Evolutionary conservation across 1,140 invertebrate genomes (phyloP), one percentile per base, ranked within the genome.

Genomic region (Drosophila tani): DNA sequence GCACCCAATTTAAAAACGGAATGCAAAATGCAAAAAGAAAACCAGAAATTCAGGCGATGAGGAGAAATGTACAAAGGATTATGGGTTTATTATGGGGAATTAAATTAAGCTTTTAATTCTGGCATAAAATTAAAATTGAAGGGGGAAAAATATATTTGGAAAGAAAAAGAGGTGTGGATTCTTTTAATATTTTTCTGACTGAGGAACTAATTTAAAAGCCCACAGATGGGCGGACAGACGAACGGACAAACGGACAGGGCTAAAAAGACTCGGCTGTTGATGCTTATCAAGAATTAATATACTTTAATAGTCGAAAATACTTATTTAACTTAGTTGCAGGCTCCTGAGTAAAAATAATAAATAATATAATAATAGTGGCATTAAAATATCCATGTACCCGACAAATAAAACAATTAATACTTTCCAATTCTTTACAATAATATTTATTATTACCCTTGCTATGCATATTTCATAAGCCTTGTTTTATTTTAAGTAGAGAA

Each of bases 31-130:
- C 17, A 24, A 40, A 75, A 53, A 49, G 21, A 40, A 75, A n/a
- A 71, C 5, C 57, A 63, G 27, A 62, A 47, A 49, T 47, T 19
- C 51, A 66, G 14, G 53, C 19, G 5, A 15, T 53, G 17, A 74
- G 46, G 55, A 53, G 5, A 75, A 64, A 46, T 29, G 14, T 56
- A 40, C 14, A 40, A 56, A 17, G 17, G 15, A 6, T n/a, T 29
- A 0, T 6, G 24, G 21, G 24, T 11, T 27, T 50, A 2, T 50
- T 51, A n/a, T 32, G 2, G 43, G 49, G 1, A 29, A 27, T 51
- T 17, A 32, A 51, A 32, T 12, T 7, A 2, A 1, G 5, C 2
- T 1, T 14, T 9, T 19, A 53, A 35, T 35, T 32, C 11, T 14
- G 14, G 29, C 12, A 41, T 4, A 6, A 6, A 6, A 15, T 1